Evolutionary conservation across 1,140 invertebrate genomes (phyloP).

Genomic region (Heliconius congener): DNA sequence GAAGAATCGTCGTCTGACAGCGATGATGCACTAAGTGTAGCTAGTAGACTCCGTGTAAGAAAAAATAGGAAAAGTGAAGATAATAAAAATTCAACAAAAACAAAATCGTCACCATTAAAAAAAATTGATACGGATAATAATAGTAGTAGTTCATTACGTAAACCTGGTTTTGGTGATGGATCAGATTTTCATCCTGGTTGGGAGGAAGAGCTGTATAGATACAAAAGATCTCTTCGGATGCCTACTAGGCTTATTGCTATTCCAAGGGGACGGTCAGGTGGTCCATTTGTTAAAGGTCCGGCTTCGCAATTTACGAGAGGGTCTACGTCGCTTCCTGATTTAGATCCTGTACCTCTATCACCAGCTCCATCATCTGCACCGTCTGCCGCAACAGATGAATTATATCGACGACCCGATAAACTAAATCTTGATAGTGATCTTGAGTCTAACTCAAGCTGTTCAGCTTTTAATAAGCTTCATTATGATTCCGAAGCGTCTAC

Average conservation of each 20-base stretch:
- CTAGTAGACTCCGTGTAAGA: slow-evolving; percentile 64
- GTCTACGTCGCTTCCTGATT: slow-evolving; percentile 88
- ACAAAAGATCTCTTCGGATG: slow-evolving; percentile 90
- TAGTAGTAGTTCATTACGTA: slow-evolving; percentile 74
- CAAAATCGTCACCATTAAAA: slow-evolving; percentile 60
- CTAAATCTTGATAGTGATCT: slow-evolving; percentile 83
- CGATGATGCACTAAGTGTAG: slow-evolving; percentile 70
- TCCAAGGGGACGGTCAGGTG: slow-evolving; percentile 78
- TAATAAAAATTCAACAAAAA: slow-evolving; percentile 54
- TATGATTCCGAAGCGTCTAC: slow-evolving; percentile 86
- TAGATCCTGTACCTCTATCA: slow-evolving; percentile 85
- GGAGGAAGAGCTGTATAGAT: slow-evolving; percentile 90
- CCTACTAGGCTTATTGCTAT: slow-evolving; percentile 89
- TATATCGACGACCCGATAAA: slow-evolving; percentile 77
- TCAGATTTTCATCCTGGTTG: slow-evolving; percentile 88
- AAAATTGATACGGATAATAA: slow-evolving; percentile 59
- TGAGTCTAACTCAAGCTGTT: slow-evolving; percentile 86
- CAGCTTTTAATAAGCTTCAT: slow-evolving; percentile 81
- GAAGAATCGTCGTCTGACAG: slow-evolving; percentile 70
- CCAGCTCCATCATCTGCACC: slow-evolving; percentile 83
- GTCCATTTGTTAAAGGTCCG: slow-evolving; percentile 62
- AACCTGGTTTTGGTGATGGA: slow-evolving; percentile 87
- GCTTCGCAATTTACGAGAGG: slow-evolving; percentile 69
- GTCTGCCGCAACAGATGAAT: slow-evolving; percentile 71
- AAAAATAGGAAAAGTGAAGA: slow-evolving; percentile 73